Evolutionary conservation across 2,888 invertebrate species (phyloP).

Genomic region (Gnatocerus cornutus): DNA sequence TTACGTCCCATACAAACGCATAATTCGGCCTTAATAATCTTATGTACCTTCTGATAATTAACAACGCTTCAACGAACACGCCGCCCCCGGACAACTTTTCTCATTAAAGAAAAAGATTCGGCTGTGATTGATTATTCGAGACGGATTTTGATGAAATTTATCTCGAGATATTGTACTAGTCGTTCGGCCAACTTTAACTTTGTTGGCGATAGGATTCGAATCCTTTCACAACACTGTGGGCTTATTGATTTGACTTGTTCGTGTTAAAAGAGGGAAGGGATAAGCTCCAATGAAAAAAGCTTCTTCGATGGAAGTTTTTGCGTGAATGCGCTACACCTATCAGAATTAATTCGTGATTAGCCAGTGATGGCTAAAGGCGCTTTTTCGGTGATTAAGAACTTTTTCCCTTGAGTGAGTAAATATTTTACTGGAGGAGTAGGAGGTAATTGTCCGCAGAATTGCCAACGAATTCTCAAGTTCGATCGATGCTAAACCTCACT

Average conservation of each 20-base stretch:
- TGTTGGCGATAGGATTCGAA: slow-evolving; percentile 32
- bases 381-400: slow-evolving; percentile 5
- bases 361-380: neutral
- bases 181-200: slow-evolving; percentile 39
- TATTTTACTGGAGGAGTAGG: neutral
- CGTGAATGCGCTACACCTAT: slow-evolving; percentile 6
- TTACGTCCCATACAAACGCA: slow-evolving; percentile 35
- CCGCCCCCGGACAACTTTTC: slow-evolving; percentile 42
- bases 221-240: slow-evolving; percentile 32
- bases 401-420: slow-evolving; percentile 5
- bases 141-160: slow-evolving; percentile 47
- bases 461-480: neutral
- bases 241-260: slow-evolving; percentile 37
- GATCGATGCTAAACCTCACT: no score
- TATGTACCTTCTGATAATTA: slow-evolving; percentile 33
- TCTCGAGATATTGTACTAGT: slow-evolving; percentile 36
- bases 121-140: slow-evolving; percentile 47
- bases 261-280: slow-evolving; percentile 12
- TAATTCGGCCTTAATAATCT: slow-evolving; percentile 43
- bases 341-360: slow-evolving; percentile 20
- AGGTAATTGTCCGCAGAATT: slow-evolving; percentile 2
- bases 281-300: slow-evolving; percentile 14
- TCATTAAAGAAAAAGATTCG: slow-evolving; percentile 48
- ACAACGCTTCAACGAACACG: slow-evolving; percentile 11
- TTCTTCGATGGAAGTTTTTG: slow-evolving; percentile 3